phyloP scores from a whole-genome alignment of 1,140 invertebrate species.

The Chironomus striatipennis region DNA sequence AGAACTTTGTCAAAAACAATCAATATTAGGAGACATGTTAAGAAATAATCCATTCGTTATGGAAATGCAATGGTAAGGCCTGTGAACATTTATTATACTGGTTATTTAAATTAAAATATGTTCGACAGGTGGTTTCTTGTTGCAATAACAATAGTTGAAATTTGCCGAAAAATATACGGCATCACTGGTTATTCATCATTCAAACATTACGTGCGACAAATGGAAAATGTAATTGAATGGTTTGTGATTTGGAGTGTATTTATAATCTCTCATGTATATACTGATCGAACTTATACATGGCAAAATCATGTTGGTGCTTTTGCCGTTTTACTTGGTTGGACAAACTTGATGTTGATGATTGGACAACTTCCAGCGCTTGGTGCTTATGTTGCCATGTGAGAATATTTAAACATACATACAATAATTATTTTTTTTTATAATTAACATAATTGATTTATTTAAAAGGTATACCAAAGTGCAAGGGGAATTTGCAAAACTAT shows the following conservation, averaged over 20 bases:
- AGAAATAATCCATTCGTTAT: conserved; percentile 61
- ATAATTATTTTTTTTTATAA: no score
- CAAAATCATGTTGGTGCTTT: conserved; percentile 76
- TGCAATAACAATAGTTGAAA: conserved; percentile 63
- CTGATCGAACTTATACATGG: conserved; percentile 66
- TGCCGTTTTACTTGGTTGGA: conserved; percentile 74
- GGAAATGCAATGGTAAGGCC: conserved; percentile 56
- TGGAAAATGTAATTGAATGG: conserved; percentile 78
- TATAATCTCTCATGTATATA: conserved; percentile 67
- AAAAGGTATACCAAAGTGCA: conserved; percentile 63
- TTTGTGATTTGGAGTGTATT: conserved; percentile 74
- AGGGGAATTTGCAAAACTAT: conserved; percentile 72
- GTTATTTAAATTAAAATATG: neutral
- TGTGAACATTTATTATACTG: neutral
- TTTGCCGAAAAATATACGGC: conserved; percentile 64
- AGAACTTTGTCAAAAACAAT: conserved; percentile 63
- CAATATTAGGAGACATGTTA: conserved; percentile 59
- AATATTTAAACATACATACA: no score
- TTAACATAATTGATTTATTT: no score
- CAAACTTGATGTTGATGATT: conserved; percentile 79
- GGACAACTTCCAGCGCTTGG: conserved; percentile 76
- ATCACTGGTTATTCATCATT: conserved; percentile 66
- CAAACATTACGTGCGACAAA: conserved; percentile 67
- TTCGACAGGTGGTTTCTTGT: conserved; percentile 50
- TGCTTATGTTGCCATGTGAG: conserved; percentile 70